A percentile compares a stretch with the other conserved stretches of the same genome.
These are phyloP conservation scores for Notoglanidium macrostoma DNA, from an alignment of 2,797 vertebrate species.

Conservation along the genomic window DNA sequence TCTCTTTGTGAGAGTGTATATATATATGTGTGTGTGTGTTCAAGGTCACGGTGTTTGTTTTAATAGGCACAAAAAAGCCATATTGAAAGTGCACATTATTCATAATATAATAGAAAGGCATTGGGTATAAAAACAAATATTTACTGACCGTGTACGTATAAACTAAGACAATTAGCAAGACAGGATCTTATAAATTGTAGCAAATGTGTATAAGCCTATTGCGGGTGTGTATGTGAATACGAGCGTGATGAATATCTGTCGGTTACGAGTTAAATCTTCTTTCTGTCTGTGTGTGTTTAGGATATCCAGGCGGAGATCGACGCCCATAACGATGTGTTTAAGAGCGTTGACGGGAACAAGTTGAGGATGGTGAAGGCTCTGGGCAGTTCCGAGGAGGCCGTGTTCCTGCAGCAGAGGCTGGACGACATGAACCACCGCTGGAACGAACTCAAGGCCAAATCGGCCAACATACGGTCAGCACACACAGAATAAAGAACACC, in stretches of 20 bases:
- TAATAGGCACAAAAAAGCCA: too few species aligned
- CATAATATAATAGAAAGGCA: background rate
- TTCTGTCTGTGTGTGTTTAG: conserved; percentile 70
- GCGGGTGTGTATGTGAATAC: background rate
- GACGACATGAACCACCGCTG: conserved; percentile 99
- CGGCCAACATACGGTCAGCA: conserved; percentile 88
- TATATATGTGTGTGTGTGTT: background rate
- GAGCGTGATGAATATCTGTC: background rate
- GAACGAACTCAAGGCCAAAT: conserved; percentile 93
- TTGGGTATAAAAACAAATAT: background rate
- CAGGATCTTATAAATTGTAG: background rate
- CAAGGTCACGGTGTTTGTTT: background rate
- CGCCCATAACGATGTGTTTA: conserved; percentile 98
- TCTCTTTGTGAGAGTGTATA: background rate
- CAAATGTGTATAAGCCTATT: background rate
- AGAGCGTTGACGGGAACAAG: conserved; percentile 92
- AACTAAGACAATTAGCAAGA: background rate
- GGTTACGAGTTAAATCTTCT: too few species aligned
- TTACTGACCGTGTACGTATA: background rate
- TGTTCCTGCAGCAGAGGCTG: conserved; percentile 91
- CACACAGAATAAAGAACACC: background rate
- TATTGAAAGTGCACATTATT: background rate
- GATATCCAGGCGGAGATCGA: conserved; percentile 99
- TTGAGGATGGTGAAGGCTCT: conserved; percentile 96
- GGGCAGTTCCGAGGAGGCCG: conserved; percentile 91